Evolutionary conservation across 2,113 vertebrate genomes (phyloP).

Genomic region (Hirundichthys speculiger): DNA sequence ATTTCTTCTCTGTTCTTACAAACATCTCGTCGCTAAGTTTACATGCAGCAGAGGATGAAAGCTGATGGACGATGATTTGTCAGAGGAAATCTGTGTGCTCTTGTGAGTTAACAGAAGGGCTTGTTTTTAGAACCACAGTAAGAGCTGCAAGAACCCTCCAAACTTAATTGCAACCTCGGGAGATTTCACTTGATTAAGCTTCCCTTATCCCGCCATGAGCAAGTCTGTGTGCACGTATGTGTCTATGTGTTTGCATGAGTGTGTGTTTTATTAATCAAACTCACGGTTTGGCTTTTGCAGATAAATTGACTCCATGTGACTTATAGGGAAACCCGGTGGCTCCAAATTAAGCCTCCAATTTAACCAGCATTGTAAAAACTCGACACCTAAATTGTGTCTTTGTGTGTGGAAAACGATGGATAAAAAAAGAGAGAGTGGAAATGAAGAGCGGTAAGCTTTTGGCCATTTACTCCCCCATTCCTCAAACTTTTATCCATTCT

Average conservation of each 20-base stretch:
- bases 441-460: conserved; percentile 26
- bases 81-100: conserved; percentile 38
- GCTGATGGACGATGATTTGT: conserved; percentile 20
- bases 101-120: conserved; percentile 25
- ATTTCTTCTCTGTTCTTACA: background rate
- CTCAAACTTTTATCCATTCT: conserved; percentile 23
- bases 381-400: conserved; percentile 5
- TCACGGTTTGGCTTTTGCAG: conserved; percentile 61
- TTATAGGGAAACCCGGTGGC: conserved; percentile 53
- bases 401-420: background rate
- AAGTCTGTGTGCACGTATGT: background rate
- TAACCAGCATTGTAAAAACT: conserved; percentile 53
- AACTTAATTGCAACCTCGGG: conserved; percentile 66
- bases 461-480: conserved; percentile 15
- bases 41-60: conserved; percentile 2
- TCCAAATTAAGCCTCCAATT: conserved; percentile 67
- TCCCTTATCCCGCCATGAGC: conserved; percentile 43
- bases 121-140: conserved; percentile 45
- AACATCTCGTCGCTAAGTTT: background rate
- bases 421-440: background rate
- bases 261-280: conserved; percentile 65
- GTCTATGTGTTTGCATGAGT: conserved; percentile 7
- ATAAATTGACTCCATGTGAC: conserved; percentile 65
- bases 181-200: conserved; percentile 65
- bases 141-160: conserved; percentile 39